A percentile compares a stretch with the other conserved stretches of the same genome.
Evolutionary conservation across 2,113 vertebrate genomes (phyloP).

Genomic region (Isurus oxyrinchus): DNA sequence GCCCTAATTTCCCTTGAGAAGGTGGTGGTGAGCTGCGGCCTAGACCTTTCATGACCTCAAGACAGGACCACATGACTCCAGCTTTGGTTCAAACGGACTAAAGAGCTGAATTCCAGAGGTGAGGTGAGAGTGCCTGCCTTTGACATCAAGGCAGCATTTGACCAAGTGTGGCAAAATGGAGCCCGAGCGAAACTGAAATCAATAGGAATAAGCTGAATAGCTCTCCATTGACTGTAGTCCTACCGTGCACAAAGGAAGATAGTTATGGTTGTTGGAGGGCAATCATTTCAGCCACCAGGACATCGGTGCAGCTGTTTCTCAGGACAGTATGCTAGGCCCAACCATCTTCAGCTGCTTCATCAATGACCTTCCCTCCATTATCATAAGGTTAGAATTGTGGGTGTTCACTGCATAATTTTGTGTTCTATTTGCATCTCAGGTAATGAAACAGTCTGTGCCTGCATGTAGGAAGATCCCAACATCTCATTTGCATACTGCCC

Average conservation of each 20-base stretch:
- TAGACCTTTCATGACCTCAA: background rate
- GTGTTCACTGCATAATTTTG: background rate
- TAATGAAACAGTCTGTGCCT: background rate
- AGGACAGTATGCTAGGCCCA: background rate
- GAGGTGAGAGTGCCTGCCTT: too few species aligned
- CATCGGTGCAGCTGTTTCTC: background rate
- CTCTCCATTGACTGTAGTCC: background rate
- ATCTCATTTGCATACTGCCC: background rate
- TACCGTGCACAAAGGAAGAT: background rate
- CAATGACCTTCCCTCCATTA: background rate
- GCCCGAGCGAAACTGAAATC: background rate
- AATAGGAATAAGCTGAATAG: too few species aligned
- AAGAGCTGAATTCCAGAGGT: background rate
- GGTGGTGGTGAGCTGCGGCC: too few species aligned
- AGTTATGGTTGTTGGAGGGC: background rate
- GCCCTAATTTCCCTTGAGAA: too few species aligned
- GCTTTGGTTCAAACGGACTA: background rate
- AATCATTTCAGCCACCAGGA: background rate
- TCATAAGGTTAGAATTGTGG: background rate
- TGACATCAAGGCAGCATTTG: background rate
- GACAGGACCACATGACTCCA: background rate
- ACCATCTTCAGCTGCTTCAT: background rate
- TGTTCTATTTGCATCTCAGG: background rate
- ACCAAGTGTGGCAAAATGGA: too few species aligned
- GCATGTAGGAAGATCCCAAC: too few species aligned